Evolutionary conservation across 2,797 vertebrate species (phyloP).

Genomic region (Botia almorhae): DNA sequence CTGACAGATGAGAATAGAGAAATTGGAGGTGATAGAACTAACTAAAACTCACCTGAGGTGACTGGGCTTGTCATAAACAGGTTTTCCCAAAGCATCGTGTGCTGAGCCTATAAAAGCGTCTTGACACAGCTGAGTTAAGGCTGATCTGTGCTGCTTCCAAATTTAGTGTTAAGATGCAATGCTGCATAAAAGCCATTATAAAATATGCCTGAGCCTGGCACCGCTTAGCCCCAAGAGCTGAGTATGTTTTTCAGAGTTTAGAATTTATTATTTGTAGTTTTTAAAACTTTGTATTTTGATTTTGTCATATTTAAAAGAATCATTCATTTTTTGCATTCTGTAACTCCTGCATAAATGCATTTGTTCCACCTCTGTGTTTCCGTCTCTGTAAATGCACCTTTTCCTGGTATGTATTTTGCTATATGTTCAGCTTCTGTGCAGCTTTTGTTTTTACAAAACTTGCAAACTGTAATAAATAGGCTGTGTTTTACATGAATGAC

Average conservation of each 20-base stretch:
- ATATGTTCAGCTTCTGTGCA: background rate
- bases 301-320: too few species aligned
- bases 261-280: too few species aligned
- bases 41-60: constrained; percentile 14
- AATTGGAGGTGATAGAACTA: constrained; percentile 1
- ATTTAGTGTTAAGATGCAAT: background rate
- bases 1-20: constrained; percentile 38
- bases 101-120: background rate
- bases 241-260: too few species aligned
- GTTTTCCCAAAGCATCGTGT: constrained; percentile 8
- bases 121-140: constrained; percentile 15
- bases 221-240: background rate
- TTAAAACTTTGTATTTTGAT: too few species aligned
- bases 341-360: too few species aligned
- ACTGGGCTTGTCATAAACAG: constrained; percentile 20
- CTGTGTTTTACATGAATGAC: background rate
- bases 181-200: background rate
- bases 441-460: background rate
- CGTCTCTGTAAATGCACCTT: background rate
- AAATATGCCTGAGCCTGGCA: background rate
- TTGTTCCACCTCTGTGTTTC: too few species aligned
- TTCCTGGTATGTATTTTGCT: background rate
- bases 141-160: background rate
- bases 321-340: too few species aligned
- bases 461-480: background rate